Conservation (phyloP, 2,888 invertebrate genomes). For the Agrochola lychnidis region DNA sequence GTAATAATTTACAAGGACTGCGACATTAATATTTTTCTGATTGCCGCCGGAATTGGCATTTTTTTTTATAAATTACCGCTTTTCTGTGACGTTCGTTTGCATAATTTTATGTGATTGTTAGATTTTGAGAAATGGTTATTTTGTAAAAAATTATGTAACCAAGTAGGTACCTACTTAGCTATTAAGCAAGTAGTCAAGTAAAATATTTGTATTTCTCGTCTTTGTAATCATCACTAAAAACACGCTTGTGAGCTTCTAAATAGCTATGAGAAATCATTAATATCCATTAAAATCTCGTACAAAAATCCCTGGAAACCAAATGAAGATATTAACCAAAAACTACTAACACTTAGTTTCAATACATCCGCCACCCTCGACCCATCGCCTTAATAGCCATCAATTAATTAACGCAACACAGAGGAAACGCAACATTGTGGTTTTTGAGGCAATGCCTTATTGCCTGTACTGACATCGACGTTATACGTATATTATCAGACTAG, state of each 20-base stretch:
- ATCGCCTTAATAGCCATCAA: slow-evolving; percentile 52
- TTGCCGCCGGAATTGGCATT: slow-evolving; percentile 65
- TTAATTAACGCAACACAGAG: slow-evolving; percentile 57
- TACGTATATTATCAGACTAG: slow-evolving; percentile 75
- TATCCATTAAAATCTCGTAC: not conserved
- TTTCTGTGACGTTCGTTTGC: slow-evolving; percentile 33
- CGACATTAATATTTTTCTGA: slow-evolving; percentile 76
- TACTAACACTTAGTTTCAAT: slow-evolving; percentile 28
- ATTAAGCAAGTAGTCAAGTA: not conserved
- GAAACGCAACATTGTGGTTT: slow-evolving; percentile 58
- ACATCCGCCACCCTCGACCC: slow-evolving; percentile 27
- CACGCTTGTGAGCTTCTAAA: not conserved
- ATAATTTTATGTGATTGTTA: slow-evolving; percentile 27
- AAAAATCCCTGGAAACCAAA: slow-evolving; percentile 7
- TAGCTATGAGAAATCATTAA: not conserved
- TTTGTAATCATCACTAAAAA: not conserved
- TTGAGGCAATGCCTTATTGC: slow-evolving; percentile 53
- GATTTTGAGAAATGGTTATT: slow-evolving; percentile 4
- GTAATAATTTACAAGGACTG: slow-evolving; percentile 82
- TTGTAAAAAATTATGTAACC: not conserved
- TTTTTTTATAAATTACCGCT: slow-evolving; percentile 59
- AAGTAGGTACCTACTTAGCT: not conserved
- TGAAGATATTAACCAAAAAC: slow-evolving; percentile 35
- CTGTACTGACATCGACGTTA: slow-evolving; percentile 73
- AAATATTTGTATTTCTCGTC: not conserved